A percentile compares a stretch with the other conserved stretches of the same genome.
Conservation (phyloP, 92 coral and sea anemone species). For the Metridium senile region DNA sequence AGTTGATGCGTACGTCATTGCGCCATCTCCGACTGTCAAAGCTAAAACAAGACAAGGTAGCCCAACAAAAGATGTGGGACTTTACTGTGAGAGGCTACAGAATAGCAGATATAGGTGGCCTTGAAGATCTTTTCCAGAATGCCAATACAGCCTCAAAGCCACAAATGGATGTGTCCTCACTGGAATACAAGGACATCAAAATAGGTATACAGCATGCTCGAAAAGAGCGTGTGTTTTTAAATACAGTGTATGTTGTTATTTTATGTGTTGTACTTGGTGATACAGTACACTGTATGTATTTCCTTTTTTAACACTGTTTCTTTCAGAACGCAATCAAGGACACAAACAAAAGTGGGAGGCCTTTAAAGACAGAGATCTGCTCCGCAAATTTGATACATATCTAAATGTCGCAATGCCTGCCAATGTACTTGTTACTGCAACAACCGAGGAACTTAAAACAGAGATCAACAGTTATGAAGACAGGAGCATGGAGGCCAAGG, state of each 20-base stretch:
- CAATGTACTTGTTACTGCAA: too few species aligned
- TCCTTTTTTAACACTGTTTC: neutral
- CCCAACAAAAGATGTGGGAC: conserved; percentile 43
- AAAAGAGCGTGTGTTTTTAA: too few species aligned
- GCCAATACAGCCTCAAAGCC: conserved; percentile 23
- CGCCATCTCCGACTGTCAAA: conserved; percentile 55
- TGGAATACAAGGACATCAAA: conserved; percentile 35
- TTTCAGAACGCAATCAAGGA: conserved; percentile 29
- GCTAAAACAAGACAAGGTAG: conserved; percentile 30
- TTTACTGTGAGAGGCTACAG: conserved; percentile 45
- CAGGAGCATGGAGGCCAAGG: neutral
- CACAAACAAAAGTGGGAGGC: conserved; percentile 29
- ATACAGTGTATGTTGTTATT: too few species aligned
- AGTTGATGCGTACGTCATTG: conserved; percentile 41
- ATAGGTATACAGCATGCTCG: conserved; percentile 45
- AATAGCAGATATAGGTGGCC: conserved; percentile 37
- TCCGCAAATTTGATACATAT: conserved; percentile 32
- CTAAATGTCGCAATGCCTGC: conserved; percentile 19
- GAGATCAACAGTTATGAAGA: too few species aligned
- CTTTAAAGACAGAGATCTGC: conserved; percentile 37
- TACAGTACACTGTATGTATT: neutral
- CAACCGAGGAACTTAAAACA: too few species aligned
- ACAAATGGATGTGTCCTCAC: conserved; percentile 24
- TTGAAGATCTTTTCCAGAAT: conserved; percentile 32
- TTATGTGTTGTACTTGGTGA: neutral